Base-by-base conservation (phyloP, 2,888 invertebrate genomes). In the Exocentrus adspersus region DNA sequence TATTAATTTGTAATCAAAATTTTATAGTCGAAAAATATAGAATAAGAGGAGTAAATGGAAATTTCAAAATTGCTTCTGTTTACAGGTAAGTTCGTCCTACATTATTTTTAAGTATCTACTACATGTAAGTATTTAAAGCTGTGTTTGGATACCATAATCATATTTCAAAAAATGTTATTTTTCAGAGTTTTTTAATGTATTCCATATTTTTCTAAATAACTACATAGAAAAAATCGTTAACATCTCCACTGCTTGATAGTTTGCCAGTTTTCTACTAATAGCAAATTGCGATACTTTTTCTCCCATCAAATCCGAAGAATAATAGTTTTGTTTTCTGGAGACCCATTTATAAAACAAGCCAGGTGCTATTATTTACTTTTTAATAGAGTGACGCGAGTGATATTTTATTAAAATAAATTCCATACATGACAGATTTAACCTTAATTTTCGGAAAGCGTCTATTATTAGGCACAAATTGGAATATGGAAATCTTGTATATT, bases 241-340 rank as follows among this genome's bases (percentile, higher is more conserved):
- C 48, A 48, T 48, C 16, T 28, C 28, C 48, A 48, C 1, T 28
- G 10, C 28, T 48, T 48, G 48, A 48, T 10, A 1, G 28, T 16
- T 28, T 48, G 48, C 48, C 48, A 48, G 7, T 48, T 45, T 5
- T 20, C 9, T 14, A 6, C 46, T 17, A 2, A 28, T 48, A 28
- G 48, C 14, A 24, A 24, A 48, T 48, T 48, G 24, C 24, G 3
- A 48, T 48, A 28, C 28, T 16, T 28, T 48, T 48, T 10, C 12
- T 14, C 28, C 9, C 28, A 16, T 28, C 28, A 10, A 14, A 16
- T 28, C 14, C 28, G 28, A 30, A 48, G 48, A 48, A 48, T 48
- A 28, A 48, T 48, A 14, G 48, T 48, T 37, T 48, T 48, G 48
- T 48, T 48, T 48, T 48, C 48, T 28, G 17, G 28, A 48, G 28